Percentiles rank a stretch among this genome's conserved stretches.
phyloP scores from a whole-genome alignment of 64 coral and sea anemone species.

The Montipora foliosa region DNA sequence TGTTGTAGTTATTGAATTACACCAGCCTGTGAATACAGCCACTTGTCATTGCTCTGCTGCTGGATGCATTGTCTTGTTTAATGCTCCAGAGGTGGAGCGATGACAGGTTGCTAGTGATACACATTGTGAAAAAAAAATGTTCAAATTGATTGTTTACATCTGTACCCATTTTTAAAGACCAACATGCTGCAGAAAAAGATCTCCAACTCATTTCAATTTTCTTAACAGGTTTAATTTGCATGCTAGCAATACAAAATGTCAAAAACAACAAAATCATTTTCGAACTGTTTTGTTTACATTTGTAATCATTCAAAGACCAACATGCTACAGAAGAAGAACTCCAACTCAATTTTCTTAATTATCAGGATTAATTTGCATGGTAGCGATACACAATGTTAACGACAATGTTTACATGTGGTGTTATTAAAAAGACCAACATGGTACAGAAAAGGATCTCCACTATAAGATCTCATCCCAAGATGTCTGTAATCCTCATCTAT shows the following conservation, averaged over 20 bases:
- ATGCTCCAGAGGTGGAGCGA: conserved; percentile 19
- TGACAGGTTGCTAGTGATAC: conserved; percentile 2
- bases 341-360: conserved; percentile 32
- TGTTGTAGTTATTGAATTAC: conserved; percentile 72
- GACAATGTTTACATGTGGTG: conserved; percentile 12
- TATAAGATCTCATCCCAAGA: neutral
- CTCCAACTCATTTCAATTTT: conserved; percentile 37
- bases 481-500: neutral
- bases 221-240: conserved; percentile 9
- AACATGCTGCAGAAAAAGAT: conserved; percentile 33
- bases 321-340: neutral
- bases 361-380: neutral
- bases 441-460: neutral
- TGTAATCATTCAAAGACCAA: conserved; percentile 30
- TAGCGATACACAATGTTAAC: neutral
- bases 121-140: conserved; percentile 13
- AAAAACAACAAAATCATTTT: neutral
- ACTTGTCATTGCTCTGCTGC: neutral
- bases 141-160: conserved; percentile 28
- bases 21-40: neutral
- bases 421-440: neutral
- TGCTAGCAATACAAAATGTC: neutral
- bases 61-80: conserved; percentile 29
- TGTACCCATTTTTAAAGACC: conserved; percentile 34
- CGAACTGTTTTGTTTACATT: conserved; percentile 22